phyloP scores from a whole-genome alignment of 1,140 invertebrate species.

The Trichomalopsis sarcophagae region DNA sequence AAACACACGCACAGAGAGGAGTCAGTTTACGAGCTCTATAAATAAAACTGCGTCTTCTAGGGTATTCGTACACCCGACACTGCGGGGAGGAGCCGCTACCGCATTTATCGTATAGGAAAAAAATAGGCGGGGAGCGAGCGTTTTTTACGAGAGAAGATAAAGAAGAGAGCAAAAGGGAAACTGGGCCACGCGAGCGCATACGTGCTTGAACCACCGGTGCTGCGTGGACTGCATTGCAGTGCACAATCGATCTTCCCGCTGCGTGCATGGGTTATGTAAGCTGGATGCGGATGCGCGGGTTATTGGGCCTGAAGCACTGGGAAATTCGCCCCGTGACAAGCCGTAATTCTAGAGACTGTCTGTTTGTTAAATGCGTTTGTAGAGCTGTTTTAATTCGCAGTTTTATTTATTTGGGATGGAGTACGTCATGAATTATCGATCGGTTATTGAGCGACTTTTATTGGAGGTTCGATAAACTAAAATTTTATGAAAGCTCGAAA shows the following conservation, averaged over 20 bases:
- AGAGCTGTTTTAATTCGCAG: too few relatives aligned
- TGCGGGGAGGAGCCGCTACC: too few relatives aligned
- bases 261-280: not conserved
- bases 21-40: not conserved
- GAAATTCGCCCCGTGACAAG: not conserved
- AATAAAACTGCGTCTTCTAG: too few relatives aligned
- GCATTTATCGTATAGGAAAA: too few relatives aligned
- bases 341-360: not conserved
- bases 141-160: not conserved
- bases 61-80: too few relatives aligned
- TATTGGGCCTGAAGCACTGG: not conserved
- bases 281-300: not conserved
- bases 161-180: not conserved
- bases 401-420: too few relatives aligned
- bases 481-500: too few relatives aligned
- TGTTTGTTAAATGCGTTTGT: too few relatives aligned
- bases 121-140: not conserved
- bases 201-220: not conserved
- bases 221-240: not conserved
- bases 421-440: too few relatives aligned
- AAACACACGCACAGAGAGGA: conserved; percentile 56
- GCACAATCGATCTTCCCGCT: not conserved
- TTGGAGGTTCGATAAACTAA: too few relatives aligned
- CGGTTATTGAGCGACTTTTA: too few relatives aligned
- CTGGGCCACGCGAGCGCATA: not conserved